Percentiles rank a stretch among this genome's conserved stretches.
These are phyloP conservation scores for Drosophila mauritiana DNA, from an alignment of 1,140 invertebrate genomes.

Conservation along the genomic window DNA sequence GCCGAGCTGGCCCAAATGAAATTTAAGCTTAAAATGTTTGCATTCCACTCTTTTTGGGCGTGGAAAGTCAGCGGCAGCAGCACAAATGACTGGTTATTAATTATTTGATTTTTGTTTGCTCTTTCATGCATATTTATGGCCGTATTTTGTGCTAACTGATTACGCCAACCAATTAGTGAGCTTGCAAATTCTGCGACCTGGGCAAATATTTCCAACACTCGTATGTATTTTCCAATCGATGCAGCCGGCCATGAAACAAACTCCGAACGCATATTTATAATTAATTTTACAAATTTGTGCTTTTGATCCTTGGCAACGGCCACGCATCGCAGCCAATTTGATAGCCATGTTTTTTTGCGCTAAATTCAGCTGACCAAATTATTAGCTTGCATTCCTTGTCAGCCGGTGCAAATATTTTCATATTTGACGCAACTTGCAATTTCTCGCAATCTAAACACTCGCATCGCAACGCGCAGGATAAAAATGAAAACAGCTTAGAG, in stretches of 20 bases:
- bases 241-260: conserved; percentile 33
- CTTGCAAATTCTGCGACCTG: conserved; percentile 23
- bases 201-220: conserved; percentile 39
- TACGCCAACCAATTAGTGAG: conserved; percentile 65
- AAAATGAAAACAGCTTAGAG: conserved; percentile 62
- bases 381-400: conserved; percentile 42
- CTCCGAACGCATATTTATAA: conserved; percentile 42
- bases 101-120: conserved; percentile 49
- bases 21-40: conserved; percentile 28
- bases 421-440: conserved; percentile 73
- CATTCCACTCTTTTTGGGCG: not conserved
- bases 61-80: not conserved
- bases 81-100: conserved; percentile 64
- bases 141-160: conserved; percentile 46
- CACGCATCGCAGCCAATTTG: conserved; percentile 29
- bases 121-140: conserved; percentile 39
- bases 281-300: conserved; percentile 44
- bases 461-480: conserved; percentile 58
- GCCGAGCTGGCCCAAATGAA: conserved; percentile 22
- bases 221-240: not conserved
- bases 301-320: conserved; percentile 8
- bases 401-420: conserved; percentile 59
- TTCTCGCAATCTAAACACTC: conserved; percentile 76
- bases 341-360: not conserved
- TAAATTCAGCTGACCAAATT: conserved; percentile 14